Percentiles rank a stretch among this genome's conserved stretches.
phyloP scores from a whole-genome alignment of 2,797 vertebrate genomes.

The Psittacula echo region DNA sequence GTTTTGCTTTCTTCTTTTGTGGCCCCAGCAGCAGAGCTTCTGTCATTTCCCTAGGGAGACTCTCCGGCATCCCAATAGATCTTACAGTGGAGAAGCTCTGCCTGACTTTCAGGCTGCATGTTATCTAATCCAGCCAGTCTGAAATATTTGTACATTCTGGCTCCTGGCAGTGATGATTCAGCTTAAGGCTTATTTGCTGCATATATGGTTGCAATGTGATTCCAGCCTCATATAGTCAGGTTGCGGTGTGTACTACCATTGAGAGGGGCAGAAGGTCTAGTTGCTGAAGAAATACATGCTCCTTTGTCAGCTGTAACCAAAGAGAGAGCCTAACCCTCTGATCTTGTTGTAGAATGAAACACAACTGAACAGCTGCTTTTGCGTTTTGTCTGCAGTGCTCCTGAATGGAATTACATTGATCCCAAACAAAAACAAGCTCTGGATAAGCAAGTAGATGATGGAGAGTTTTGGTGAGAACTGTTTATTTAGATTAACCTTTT shows the following conservation, averaged over 20 bases:
- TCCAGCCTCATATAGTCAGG: neutral
- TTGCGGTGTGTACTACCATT: neutral
- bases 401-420: slow-evolving; percentile 86
- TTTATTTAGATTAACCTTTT: neutral
- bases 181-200: neutral
- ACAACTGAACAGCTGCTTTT: neutral
- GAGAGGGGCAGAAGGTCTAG: neutral
- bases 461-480: slow-evolving; percentile 89
- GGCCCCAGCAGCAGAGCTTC: neutral
- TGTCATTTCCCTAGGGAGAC: neutral
- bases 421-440: slow-evolving; percentile 65
- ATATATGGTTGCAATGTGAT: neutral
- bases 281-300: neutral
- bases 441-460: slow-evolving; percentile 82
- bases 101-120: neutral
- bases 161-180: neutral
- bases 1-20: neutral
- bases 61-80: neutral
- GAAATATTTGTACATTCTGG: neutral
- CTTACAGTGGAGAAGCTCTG: neutral
- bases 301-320: neutral
- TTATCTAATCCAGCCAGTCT: neutral
- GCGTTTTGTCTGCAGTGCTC: slow-evolving; percentile 63
- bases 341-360: neutral
- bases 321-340: neutral